Evolutionary conservation across 2,113 vertebrate species (phyloP).

Genomic region (Cynocephalus volans): DNA sequence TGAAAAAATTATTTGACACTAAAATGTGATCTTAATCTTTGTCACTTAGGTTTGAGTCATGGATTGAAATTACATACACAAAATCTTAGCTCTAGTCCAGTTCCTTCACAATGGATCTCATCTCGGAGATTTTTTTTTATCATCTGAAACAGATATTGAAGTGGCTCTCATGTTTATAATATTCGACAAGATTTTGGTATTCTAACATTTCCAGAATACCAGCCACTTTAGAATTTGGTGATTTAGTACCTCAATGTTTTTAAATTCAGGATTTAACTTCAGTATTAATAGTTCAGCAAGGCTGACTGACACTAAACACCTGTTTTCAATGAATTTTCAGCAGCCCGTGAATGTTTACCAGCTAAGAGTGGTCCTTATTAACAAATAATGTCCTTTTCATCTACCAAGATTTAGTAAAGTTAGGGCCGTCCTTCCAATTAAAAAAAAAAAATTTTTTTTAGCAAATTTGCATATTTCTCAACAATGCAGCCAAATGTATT

Average conservation of each 20-base stretch:
- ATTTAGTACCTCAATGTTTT: neutral
- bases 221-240: neutral
- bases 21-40: neutral
- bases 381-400: neutral
- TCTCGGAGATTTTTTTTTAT: neutral
- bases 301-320: neutral
- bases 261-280: slow-evolving; percentile 19
- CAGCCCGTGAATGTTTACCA: neutral
- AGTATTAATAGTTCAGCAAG: neutral
- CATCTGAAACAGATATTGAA: neutral
- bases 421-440: neutral
- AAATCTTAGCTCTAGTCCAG: neutral
- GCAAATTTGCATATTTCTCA: neutral
- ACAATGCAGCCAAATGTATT: neutral
- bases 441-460: neutral
- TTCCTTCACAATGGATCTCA: neutral
- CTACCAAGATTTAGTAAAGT: neutral
- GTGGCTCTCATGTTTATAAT: neutral
- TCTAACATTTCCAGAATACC: neutral
- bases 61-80: neutral
- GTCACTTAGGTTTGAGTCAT: neutral
- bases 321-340: neutral
- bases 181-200: neutral
- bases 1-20: neutral
- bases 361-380: neutral